Conservation (phyloP, 2,113 vertebrate species). For the Etia nguti region DNA sequence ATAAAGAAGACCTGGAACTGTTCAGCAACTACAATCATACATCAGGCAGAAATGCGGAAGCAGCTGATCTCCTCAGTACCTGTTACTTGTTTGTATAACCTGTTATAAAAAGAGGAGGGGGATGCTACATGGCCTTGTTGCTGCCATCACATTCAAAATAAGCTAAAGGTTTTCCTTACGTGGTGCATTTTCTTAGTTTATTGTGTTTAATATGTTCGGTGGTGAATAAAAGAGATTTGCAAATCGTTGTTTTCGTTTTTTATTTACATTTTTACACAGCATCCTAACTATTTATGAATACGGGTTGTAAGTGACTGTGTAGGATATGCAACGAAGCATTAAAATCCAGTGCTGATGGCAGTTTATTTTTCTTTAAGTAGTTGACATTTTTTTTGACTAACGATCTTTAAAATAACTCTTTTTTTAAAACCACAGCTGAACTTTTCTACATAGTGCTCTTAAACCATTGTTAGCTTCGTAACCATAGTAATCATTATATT, state of each 20-base stretch:
- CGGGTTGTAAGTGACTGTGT: not conserved
- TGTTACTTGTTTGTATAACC: no score
- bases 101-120: not conserved
- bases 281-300: not conserved
- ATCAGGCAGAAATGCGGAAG: not conserved
- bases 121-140: not conserved
- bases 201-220: not conserved
- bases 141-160: not conserved
- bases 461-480: not conserved
- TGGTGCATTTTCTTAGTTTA: not conserved
- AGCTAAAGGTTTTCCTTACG: not conserved
- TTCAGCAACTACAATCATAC: no score
- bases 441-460: not conserved
- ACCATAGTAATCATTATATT: not conserved
- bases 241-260: not conserved
- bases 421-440: rapidly evolving
- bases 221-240: not conserved
- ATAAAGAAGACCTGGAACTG: no score
- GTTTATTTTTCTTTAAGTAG: not conserved
- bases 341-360: not conserved
- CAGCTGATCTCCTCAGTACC: no score
- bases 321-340: not conserved
- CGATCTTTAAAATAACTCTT: not conserved
- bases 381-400: no score
- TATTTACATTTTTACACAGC: not conserved